Conservation (phyloP, 2,888 invertebrate genomes). For the Pseudococcus longispinus region DNA sequence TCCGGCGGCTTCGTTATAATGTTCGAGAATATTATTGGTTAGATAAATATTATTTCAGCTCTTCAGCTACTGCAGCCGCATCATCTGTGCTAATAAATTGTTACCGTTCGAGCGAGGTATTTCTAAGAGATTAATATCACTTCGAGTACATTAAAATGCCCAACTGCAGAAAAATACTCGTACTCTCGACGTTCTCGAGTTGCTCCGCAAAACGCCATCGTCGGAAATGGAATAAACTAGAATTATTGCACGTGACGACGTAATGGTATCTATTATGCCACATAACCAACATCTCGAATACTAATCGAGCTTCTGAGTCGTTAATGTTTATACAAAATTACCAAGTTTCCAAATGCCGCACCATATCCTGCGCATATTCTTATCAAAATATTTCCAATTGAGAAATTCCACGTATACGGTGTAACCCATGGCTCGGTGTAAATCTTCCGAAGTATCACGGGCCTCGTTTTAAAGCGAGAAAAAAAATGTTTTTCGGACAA, state of each 20-base stretch:
- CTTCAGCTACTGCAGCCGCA: neutral
- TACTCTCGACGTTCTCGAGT: neutral
- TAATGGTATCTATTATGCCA: neutral
- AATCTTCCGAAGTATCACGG: neutral
- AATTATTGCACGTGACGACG: conserved; percentile 21
- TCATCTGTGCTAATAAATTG: neutral
- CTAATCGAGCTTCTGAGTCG: neutral
- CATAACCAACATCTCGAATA: conserved; percentile 3
- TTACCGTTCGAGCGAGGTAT: neutral
- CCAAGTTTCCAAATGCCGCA: neutral
- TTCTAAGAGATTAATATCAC: neutral
- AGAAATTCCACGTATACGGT: neutral
- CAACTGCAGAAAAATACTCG: neutral
- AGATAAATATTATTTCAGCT: neutral
- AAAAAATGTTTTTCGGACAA: neutral
- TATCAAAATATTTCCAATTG: conserved; percentile 34
- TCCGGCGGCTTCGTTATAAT: neutral
- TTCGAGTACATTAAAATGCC: neutral
- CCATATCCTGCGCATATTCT: neutral
- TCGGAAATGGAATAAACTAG: conserved; percentile 19
- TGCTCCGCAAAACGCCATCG: neutral
- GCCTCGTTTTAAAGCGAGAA: neutral
- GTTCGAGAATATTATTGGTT: neutral
- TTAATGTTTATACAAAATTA: conserved; percentile 20
- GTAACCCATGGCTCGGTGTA: neutral